Evolutionary conservation across 2,113 vertebrate species (phyloP).

Genomic region (Ivindomyrus marchei): DNA sequence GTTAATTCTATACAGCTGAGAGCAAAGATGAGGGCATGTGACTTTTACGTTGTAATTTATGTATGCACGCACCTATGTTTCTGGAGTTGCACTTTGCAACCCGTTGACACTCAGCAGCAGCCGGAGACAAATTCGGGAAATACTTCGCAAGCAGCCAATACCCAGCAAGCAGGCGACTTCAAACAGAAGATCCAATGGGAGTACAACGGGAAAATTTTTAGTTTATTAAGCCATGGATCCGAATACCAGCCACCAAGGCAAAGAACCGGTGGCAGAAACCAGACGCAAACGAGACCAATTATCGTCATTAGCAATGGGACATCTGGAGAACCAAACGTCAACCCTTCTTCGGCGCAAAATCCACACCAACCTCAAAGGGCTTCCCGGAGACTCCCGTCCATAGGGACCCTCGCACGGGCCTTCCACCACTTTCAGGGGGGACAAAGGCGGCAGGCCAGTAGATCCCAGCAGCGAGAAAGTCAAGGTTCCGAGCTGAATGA

Average conservation of each 20-base stretch:
- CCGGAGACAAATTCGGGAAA: conserved; percentile 38
- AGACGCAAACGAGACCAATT: conserved; percentile 39
- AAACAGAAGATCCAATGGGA: conserved; percentile 75
- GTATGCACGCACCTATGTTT: conserved; percentile 51
- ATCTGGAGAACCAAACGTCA: conserved; percentile 21
- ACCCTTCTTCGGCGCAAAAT: conserved; percentile 1
- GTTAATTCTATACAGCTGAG: background rate
- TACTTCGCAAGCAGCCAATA: background rate
- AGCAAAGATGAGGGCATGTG: conserved; percentile 48
- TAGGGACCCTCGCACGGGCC: conserved; percentile 35
- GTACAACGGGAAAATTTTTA: conserved; percentile 82
- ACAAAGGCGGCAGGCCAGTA: conserved; percentile 15
- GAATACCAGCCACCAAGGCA: conserved; percentile 69
- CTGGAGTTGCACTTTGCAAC: conserved; percentile 51
- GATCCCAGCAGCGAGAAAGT: conserved; percentile 9
- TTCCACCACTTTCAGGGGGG: conserved; percentile 39
- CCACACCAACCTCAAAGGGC: conserved; percentile 19
- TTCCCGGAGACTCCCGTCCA: conserved; percentile 37
- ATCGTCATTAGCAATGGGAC: conserved; percentile 47
- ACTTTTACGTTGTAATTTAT: conserved; percentile 27
- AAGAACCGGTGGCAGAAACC: conserved; percentile 33
- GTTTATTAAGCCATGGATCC: conserved; percentile 72
- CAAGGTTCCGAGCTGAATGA: conserved; percentile 20
- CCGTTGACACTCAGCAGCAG: conserved; percentile 47
- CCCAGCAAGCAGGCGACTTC: conserved; percentile 54